Base-by-base conservation (phyloP, 2,888 invertebrate genomes). In the Drosophila yooni region DNA sequence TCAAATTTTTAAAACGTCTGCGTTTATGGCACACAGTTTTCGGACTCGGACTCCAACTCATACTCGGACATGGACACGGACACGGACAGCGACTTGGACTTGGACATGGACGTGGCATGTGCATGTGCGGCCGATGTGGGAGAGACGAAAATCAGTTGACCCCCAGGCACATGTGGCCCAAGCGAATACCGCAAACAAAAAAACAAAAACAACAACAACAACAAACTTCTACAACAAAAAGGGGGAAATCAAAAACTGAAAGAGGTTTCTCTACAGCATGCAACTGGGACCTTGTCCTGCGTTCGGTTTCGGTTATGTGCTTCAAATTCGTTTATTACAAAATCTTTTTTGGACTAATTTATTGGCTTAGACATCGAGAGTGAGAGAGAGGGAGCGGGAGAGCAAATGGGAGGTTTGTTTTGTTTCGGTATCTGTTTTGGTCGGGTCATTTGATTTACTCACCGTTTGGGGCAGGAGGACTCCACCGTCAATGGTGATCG, bases 401-500 rank as follows among this genome's bases (percentile, higher is more conserved):
- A 8, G 46, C 21, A 25, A 46, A 15, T 25, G 21, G 8, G 27
- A 25, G 34, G 48, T 43, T 52, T 21, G 33, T 59, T 31, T 57
- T 8, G 33, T 15, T 63, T 52, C 2, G 58, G 18, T 43, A 34
- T 27, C 21, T 43, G 40, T 53, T 50, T 34, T 50, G 48, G 1
- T 48, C 21, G 27, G 13, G 50, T 6, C 7, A 34, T 58, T 62
- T 57, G 50, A 48, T 53, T 61, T 48, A 86, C 91, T 91, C 70
- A 93, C 93, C 93, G 92, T 91, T 93, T 93, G 83, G 92, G 92
- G 87, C 93, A 93, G 90, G 92, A 92, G 82, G 93, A 91, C 90
- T 93, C 93, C 93, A 93, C 93, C 91, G 92, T 92, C 92, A 93
- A 91, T 83, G 93, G 91, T 87, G 92, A 92, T 91, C 93, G 91